phyloP scores from a whole-genome alignment of 2,113 vertebrate species.

The mouse (Mus musculus) region GRCm39 chr17:82058001-82058500 shows the following conservation, averaged over 20 bases:
- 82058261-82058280: not conserved
- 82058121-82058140: not conserved
- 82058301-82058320: not conserved
- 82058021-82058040: not conserved
- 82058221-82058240: not conserved
- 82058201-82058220: not conserved
- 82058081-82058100: not conserved
- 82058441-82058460: not conserved
- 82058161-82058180: conserved; percentile 28
- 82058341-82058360: not conserved
- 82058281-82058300: not conserved
- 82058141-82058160: not conserved
- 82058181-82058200: not conserved
- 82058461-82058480: not conserved
- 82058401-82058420: not conserved
- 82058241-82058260: not conserved
- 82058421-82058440: not conserved
- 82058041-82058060: not conserved
- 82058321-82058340: not conserved
- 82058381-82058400: not conserved
- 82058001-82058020: not conserved
- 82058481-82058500: not conserved
- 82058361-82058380: not conserved
- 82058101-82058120: not conserved
- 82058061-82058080: not conserved